Percentiles rank a stretch among this genome's conserved stretches.
phyloP scores from a whole-genome alignment of 2,113 vertebrate genomes.

The Sceloporus undulatus region DNA sequence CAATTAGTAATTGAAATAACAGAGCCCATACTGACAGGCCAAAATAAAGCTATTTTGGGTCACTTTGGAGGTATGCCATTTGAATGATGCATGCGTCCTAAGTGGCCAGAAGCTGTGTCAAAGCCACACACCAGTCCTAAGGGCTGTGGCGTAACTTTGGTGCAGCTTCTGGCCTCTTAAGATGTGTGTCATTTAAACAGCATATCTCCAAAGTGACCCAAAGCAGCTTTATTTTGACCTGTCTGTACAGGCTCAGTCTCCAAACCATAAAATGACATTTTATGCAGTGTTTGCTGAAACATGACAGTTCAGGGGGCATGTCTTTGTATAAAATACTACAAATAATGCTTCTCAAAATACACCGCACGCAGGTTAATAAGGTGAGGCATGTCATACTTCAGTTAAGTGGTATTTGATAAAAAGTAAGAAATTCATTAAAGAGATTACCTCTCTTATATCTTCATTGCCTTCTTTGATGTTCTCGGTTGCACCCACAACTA shows the following conservation, averaged over 20 bases:
- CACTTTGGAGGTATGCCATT: no score
- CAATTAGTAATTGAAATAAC: background rate
- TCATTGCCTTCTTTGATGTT: slow-evolving; percentile 99
- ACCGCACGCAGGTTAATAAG: background rate
- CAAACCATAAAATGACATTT: background rate
- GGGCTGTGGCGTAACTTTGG: no score
- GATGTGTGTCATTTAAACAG: no score
- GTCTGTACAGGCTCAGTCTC: background rate
- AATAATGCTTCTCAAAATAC: background rate
- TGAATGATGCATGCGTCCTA: no score
- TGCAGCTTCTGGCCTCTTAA: no score
- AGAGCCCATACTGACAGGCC: no score
- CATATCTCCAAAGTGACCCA: no score
- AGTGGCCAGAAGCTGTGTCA: no score
- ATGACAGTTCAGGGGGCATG: background rate
- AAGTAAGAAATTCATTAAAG: background rate
- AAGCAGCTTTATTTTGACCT: no score
- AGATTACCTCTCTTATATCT: slow-evolving; percentile 93
- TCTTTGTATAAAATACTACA: fast-evolving
- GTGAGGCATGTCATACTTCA: background rate
- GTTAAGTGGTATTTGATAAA: background rate
- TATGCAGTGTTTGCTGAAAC: background rate
- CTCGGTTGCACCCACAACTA: slow-evolving; percentile 96
- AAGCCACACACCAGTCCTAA: no score
- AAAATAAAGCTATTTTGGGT: no score